A percentile compares a stretch with the other conserved stretches of the same genome.
Conservation (phyloP, 2,888 invertebrate species). For the Hypercompe scribonia region DNA sequence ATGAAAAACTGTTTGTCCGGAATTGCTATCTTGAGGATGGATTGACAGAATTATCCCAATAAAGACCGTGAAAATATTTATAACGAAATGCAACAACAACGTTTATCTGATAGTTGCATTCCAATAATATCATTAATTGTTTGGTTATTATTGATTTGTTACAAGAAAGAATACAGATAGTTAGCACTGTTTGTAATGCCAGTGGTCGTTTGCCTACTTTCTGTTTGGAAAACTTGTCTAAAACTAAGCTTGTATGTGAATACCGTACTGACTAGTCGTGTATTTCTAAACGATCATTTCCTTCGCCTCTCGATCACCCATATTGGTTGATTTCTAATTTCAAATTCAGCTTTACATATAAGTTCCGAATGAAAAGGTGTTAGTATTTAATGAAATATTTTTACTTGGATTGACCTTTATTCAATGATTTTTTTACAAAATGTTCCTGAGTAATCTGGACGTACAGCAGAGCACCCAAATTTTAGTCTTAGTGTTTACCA, state of each 20-base stretch:
- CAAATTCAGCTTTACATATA: constrained; percentile 27
- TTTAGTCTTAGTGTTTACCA: not conserved
- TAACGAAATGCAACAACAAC: not conserved
- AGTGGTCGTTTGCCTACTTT: constrained; percentile 78
- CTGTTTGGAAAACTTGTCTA: constrained; percentile 82
- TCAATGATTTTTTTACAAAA: not conserved
- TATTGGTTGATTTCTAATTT: constrained; percentile 45
- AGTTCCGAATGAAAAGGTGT: constrained; percentile 21
- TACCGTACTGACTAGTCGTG: constrained; percentile 65
- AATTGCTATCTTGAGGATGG: not conserved
- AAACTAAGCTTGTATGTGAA: constrained; percentile 74
- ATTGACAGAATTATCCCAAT: not conserved
- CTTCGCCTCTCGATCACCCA: constrained; percentile 32
- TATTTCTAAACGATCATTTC: constrained; percentile 70
- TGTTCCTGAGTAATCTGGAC: not conserved
- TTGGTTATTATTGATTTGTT: not conserved
- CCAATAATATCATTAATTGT: too few species aligned
- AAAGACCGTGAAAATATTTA: too few species aligned
- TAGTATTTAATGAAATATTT: constrained; percentile 3
- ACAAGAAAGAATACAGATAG: constrained; percentile 25
- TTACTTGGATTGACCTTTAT: not conserved
- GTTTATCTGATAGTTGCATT: not conserved
- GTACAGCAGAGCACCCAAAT: not conserved
- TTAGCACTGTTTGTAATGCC: constrained; percentile 57
- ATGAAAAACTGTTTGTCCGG: not conserved